Percentiles rank a stretch among this genome's conserved stretches.
Evolutionary conservation across 2,113 vertebrate species (phyloP).

Genomic region (Rafetus swinhoei): DNA sequence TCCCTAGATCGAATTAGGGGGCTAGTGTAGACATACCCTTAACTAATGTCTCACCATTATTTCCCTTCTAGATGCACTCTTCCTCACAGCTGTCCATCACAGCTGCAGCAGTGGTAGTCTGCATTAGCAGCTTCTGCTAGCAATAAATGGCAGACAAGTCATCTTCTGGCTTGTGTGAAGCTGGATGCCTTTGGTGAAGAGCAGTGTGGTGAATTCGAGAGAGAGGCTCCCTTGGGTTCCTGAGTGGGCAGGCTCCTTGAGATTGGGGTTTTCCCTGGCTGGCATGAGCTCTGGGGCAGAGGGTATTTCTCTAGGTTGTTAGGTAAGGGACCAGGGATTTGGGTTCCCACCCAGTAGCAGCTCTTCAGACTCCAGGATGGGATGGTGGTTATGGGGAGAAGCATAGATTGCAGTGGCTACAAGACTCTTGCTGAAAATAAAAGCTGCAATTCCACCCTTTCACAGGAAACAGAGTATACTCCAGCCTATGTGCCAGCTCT

Average conservation of each 20-base stretch:
- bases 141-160: background rate
- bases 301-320: too few relatives aligned
- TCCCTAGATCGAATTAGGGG: too few relatives aligned
- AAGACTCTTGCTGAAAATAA: too few relatives aligned
- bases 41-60: background rate
- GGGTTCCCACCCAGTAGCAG: background rate
- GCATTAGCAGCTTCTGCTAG: background rate
- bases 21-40: too few relatives aligned
- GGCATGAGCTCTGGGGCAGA: too few relatives aligned
- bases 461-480: background rate
- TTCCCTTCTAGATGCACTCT: background rate
- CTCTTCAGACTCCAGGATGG: background rate
- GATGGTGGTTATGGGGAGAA: background rate
- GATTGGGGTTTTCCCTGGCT: too few relatives aligned
- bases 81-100: background rate
- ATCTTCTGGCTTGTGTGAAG: background rate
- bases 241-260: background rate
- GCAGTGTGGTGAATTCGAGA: background rate
- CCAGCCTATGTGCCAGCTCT: fast-evolving
- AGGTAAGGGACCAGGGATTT: too few relatives aligned
- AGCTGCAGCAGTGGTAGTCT: background rate
- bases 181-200: background rate
- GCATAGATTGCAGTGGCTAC: background rate
- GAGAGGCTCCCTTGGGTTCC: background rate
- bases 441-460: background rate